These are phyloP conservation scores for Agrochola circellaris DNA, from an alignment of 2,888 invertebrate species.

Conservation along the genomic window DNA sequence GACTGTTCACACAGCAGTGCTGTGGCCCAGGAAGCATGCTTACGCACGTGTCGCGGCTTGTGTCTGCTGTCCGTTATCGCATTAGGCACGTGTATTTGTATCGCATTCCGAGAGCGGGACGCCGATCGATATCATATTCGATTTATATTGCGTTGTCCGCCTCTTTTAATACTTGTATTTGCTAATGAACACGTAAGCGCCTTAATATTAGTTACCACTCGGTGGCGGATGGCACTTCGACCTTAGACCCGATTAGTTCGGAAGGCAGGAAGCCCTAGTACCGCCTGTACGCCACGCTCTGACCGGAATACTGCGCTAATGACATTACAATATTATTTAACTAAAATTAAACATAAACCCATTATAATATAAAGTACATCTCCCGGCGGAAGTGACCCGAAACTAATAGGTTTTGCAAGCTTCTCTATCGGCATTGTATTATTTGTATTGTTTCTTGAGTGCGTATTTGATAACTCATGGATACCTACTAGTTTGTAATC, in stretches of 20 bases:
- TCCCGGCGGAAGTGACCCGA: not conserved
- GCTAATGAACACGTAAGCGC: conserved; percentile 1
- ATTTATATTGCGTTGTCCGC: conserved; percentile 26
- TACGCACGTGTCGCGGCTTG: conserved; percentile 55
- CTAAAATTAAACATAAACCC: not conserved
- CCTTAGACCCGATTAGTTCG: conserved; percentile 73
- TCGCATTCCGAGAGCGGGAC: conserved; percentile 54
- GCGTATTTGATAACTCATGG: not conserved
- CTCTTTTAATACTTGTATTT: conserved; percentile 9
- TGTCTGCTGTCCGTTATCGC: conserved; percentile 56
- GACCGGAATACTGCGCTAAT: conserved; percentile 45
- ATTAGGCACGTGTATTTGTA: conserved; percentile 59
- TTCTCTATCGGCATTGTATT: not conserved
- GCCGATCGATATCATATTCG: conserved; percentile 46
- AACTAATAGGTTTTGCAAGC: too few species aligned
- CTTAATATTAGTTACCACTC: not conserved
- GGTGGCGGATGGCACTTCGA: conserved; percentile 45
- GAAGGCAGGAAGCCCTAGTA: conserved; percentile 71
- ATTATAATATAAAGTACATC: not conserved
- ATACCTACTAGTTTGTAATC: not conserved
- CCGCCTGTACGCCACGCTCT: conserved; percentile 34
- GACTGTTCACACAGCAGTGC: conserved; percentile 7
- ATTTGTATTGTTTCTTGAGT: not conserved
- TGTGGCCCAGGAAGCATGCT: conserved; percentile 39
- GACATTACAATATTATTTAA: conserved; percentile 16